These are phyloP conservation scores for Drosophila imparisetae DNA, from an alignment of 2,888 invertebrate species.

Conservation along the genomic window DNA sequence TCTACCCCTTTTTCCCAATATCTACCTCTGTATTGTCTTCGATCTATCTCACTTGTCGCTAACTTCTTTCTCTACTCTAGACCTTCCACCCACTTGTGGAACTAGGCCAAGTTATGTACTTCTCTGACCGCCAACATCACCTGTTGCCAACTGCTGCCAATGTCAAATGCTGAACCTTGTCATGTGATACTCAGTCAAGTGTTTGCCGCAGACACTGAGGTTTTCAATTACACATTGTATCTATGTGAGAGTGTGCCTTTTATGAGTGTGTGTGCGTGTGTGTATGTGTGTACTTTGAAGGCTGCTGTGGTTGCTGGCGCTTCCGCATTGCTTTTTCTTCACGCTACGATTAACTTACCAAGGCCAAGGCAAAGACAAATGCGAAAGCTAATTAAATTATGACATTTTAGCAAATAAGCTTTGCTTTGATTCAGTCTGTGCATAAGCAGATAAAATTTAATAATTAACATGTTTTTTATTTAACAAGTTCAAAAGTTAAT, in stretches of 20 bases:
- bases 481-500: background rate
- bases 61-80: background rate
- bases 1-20: background rate
- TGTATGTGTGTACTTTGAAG: conserved; percentile 13
- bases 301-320: conserved; percentile 47
- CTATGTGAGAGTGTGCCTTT: background rate
- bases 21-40: background rate
- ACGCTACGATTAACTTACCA: conserved; percentile 77
- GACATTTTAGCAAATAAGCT: background rate
- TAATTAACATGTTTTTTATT: background rate
- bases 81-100: conserved; percentile 8
- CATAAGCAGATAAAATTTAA: background rate
- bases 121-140: background rate
- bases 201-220: conserved; percentile 34
- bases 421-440: background rate
- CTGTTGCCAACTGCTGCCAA: conserved; percentile 13
- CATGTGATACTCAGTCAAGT: conserved; percentile 34
- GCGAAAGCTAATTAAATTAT: background rate
- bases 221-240: conserved; percentile 34
- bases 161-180: conserved; percentile 43
- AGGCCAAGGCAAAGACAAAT: conserved; percentile 60
- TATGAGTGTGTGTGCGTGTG: background rate
- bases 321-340: conserved; percentile 64
- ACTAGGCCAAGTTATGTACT: conserved; percentile 1
- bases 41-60: background rate